A percentile compares a stretch with the other conserved stretches of the same genome.
These are phyloP conservation scores for Patiria miniata DNA, from an alignment of 35 echinoderm and acorn worm genomes.

Conservation along the genomic window DNA sequence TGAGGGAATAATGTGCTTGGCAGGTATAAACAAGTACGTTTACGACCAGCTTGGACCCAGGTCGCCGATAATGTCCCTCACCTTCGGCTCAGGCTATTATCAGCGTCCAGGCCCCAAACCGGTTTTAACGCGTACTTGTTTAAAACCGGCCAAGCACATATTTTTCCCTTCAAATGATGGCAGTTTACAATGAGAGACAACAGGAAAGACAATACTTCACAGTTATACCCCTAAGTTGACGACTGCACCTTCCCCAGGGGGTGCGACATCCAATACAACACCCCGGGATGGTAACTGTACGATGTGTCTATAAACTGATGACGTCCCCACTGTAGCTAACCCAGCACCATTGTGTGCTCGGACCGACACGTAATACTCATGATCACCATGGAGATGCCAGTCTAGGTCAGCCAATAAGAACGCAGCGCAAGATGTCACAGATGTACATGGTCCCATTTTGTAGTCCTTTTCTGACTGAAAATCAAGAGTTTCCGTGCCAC, in stretches of 20 bases:
- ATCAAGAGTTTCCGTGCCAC: background rate
- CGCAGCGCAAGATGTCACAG: background rate
- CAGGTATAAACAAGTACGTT: no score
- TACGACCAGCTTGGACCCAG: no score
- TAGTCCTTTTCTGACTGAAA: background rate
- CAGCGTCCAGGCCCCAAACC: no score
- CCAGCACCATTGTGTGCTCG: conserved; percentile 41
- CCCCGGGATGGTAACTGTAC: background rate
- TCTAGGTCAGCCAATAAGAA: conserved; percentile 1
- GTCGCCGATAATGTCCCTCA: no score
- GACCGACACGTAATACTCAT: conserved; percentile 49
- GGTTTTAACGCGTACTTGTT: no score
- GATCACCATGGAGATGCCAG: conserved; percentile 54
- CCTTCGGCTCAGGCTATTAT: no score
- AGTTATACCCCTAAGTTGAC: background rate
- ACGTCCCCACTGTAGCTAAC: background rate
- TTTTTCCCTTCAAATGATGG: no score
- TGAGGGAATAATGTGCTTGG: no score
- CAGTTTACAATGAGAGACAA: no score
- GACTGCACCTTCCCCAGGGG: background rate
- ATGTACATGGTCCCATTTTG: conserved; percentile 1
- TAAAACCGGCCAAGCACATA: no score
- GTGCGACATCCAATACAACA: conserved; percentile 44
- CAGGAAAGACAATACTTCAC: background rate
- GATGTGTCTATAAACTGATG: conserved; percentile 20